A percentile compares a stretch with the other conserved stretches of the same genome.
Evolutionary conservation across 1,140 invertebrate species (phyloP).

Genomic region (Steinernema khuongi): DNA sequence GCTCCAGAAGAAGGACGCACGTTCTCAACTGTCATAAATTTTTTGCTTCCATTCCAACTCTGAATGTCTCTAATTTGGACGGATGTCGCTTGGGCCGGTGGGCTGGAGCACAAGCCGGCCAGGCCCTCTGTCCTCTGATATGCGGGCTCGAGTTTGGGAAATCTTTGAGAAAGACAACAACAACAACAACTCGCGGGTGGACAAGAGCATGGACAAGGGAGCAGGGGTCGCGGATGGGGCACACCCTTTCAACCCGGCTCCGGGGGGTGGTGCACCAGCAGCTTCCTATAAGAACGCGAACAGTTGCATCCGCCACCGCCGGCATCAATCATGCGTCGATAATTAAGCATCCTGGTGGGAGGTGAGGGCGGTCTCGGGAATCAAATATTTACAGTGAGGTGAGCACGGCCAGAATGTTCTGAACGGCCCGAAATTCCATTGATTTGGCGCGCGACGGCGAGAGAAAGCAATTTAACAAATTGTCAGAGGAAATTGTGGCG

Average conservation of each 20-base stretch:
- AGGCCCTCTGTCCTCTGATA: too few relatives aligned
- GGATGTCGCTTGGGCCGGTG: too few relatives aligned
- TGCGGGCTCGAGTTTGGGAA: too few relatives aligned
- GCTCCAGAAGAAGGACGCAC: neutral
- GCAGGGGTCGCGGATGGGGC: too few relatives aligned
- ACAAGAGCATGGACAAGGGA: too few relatives aligned
- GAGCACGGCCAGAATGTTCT: neutral
- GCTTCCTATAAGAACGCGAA: neutral
- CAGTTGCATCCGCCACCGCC: neutral
- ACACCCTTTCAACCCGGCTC: too few relatives aligned
- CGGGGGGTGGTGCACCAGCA: neutral
- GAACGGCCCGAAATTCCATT: neutral
- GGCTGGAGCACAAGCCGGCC: too few relatives aligned
- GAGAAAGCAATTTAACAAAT: conserved; percentile 15
- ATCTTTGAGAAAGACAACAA: too few relatives aligned
- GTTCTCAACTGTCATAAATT: conserved; percentile 8
- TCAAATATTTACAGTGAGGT: conserved; percentile 8
- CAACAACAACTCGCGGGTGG: too few relatives aligned
- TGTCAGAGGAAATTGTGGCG: conserved; percentile 9
- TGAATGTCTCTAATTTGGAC: neutral
- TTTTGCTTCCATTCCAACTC: neutral
- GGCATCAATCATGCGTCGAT: neutral
- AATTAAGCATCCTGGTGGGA: neutral
- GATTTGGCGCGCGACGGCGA: neutral
- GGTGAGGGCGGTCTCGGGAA: conserved; percentile 3